A percentile compares a stretch with the other conserved stretches of the same genome.
Conservation (phyloP, 2,797 vertebrate species). For the Chloroceryle inda region DNA sequence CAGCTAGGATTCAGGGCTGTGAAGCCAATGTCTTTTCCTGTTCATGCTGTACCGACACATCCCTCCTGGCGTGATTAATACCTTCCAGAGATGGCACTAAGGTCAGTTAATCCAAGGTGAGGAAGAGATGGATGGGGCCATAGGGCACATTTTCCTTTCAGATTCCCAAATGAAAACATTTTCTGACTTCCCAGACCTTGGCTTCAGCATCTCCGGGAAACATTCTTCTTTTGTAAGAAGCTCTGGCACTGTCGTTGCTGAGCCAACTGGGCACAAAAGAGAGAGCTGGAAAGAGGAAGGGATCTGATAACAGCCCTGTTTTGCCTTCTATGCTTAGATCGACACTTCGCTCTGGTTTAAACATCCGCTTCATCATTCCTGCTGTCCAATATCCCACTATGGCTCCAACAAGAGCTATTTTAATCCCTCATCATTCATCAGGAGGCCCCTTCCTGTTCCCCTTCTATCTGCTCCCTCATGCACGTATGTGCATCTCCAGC, state of each 20-base stretch:
- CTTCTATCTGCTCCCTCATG: slow-evolving; percentile 40
- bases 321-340: slow-evolving; percentile 39
- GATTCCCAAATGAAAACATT: background rate
- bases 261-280: slow-evolving; percentile 17
- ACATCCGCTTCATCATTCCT: slow-evolving; percentile 67
- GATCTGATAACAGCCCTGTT: slow-evolving; percentile 49
- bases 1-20: slow-evolving; percentile 33
- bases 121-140: background rate
- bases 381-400: slow-evolving; percentile 42
- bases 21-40: slow-evolving; percentile 55
- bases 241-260: background rate
- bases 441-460: slow-evolving; percentile 58
- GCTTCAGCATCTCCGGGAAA: background rate
- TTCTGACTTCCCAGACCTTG: background rate
- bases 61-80: slow-evolving; percentile 16
- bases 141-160: background rate
- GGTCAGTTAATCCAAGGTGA: background rate
- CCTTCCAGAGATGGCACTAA: slow-evolving; percentile 16
- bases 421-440: slow-evolving; percentile 72
- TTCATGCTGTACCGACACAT: slow-evolving; percentile 6
- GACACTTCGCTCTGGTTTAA: slow-evolving; percentile 63
- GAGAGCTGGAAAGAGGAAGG: slow-evolving; percentile 57
- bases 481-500: background rate
- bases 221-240: background rate
- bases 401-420: slow-evolving; percentile 72